A percentile compares a stretch with the other conserved stretches of the same genome.
Evolutionary conservation across 2,888 invertebrate genomes (phyloP).

Genomic region (Andrena minutula): DNA sequence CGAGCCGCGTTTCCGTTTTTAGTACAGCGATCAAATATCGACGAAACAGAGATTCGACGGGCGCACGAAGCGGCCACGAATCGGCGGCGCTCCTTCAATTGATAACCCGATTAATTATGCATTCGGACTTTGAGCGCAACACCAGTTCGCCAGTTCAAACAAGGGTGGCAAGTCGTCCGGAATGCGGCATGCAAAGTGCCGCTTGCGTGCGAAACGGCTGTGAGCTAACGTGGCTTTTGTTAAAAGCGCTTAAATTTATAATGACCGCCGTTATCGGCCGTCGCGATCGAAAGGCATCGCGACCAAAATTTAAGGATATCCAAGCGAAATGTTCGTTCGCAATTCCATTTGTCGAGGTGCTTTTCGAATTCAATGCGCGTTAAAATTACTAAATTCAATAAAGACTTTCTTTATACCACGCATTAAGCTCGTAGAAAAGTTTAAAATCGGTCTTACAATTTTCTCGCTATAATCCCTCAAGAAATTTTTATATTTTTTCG

Average conservation of each 20-base stretch:
- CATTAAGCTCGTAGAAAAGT: no score
- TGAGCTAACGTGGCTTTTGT: constrained; percentile 71
- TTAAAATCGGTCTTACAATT: no score
- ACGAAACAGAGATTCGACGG: constrained; percentile 23
- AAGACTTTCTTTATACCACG: no score
- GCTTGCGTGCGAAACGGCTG: constrained; percentile 70
- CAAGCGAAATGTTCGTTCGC: constrained; percentile 17
- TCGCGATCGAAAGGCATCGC: constrained; percentile 54
- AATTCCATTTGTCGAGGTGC: background rate
- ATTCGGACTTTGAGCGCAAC: constrained; percentile 72
- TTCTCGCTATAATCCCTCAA: background rate
- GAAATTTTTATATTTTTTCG: constrained; percentile 9
- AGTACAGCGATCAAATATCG: constrained; percentile 11
- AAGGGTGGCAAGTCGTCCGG: constrained; percentile 72
- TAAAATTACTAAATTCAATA: no score
- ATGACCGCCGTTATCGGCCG: constrained; percentile 61
- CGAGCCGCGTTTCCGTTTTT: constrained; percentile 18
- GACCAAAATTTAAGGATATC: constrained; percentile 49
- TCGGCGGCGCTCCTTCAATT: constrained; percentile 71
- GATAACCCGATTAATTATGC: constrained; percentile 75
- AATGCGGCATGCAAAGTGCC: constrained; percentile 75
- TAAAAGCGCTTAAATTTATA: constrained; percentile 75
- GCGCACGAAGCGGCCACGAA: constrained; percentile 41
- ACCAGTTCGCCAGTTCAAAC: constrained; percentile 70
- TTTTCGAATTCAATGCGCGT: background rate